Conservation (phyloP, 2,888 invertebrate species). For the Phaedon cochleariae region DNA sequence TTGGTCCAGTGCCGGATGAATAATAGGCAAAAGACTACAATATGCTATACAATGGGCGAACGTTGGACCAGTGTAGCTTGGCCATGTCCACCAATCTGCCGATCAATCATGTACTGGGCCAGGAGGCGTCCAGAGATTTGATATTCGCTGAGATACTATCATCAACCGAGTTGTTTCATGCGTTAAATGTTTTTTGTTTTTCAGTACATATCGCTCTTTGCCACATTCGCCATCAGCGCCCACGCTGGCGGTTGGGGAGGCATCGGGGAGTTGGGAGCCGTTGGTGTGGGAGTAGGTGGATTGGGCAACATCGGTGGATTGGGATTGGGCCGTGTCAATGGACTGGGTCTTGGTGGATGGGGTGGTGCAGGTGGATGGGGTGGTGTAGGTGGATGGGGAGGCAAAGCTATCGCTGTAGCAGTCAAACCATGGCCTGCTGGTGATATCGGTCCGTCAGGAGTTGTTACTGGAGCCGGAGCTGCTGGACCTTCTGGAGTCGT, state of each 20-base stretch:
- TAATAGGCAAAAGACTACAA: too few relatives aligned
- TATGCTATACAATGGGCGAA: too few relatives aligned
- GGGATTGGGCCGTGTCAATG: too few relatives aligned
- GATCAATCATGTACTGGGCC: too few relatives aligned
- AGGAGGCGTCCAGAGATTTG: too few relatives aligned
- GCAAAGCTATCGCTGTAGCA: neutral
- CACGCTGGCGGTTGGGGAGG: neutral
- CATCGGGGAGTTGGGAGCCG: neutral
- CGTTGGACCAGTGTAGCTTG: too few relatives aligned
- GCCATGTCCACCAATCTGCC: too few relatives aligned
- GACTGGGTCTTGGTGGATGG: neutral
- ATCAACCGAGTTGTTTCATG: too few relatives aligned
- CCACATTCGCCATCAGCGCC: neutral
- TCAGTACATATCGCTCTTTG: neutral
- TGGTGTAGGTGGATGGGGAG: neutral
- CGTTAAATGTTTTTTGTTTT: neutral
- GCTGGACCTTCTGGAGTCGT: conserved; percentile 25
- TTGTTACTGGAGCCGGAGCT: conserved; percentile 21
- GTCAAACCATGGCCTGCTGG: neutral
- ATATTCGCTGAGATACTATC: too few relatives aligned
- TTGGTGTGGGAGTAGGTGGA: too few relatives aligned
- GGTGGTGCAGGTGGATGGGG: neutral
- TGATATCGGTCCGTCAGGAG: neutral
- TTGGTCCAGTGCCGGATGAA: too few relatives aligned
- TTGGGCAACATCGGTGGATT: too few relatives aligned